Percentiles rank a stretch among this genome's conserved stretches.
Conservation (phyloP, 2,797 vertebrate species). For the Cossypha heuglini region DNA sequence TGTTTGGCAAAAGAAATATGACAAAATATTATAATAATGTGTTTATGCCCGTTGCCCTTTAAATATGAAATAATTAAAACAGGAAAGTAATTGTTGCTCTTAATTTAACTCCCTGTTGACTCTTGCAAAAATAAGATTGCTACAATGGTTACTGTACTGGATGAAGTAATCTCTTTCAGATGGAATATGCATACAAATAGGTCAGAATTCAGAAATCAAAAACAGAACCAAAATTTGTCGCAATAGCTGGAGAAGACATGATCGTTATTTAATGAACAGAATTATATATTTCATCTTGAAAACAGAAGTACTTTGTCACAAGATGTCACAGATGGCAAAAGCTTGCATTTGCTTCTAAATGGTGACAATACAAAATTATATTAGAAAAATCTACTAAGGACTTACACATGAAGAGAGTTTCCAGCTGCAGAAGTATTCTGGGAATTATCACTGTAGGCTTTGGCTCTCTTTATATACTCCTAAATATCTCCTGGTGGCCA, state of each 20-base stretch:
- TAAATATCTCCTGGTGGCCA: not conserved
- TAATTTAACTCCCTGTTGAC: not conserved
- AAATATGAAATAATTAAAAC: not conserved
- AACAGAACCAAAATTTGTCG: not conserved
- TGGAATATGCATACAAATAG: not conserved
- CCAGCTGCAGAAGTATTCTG: not conserved
- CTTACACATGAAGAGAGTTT: not conserved
- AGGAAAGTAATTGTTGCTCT: not conserved
- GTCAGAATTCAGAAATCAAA: not conserved
- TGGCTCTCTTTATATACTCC: not conserved
- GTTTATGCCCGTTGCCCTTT: not conserved
- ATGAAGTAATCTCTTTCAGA: not conserved
- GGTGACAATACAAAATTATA: not conserved
- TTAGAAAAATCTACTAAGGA: not conserved
- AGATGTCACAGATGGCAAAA: not conserved
- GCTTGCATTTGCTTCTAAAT: no score
- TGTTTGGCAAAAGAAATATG: not conserved
- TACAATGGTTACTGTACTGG: not conserved
- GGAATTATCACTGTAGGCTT: not conserved
- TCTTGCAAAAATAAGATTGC: not conserved
- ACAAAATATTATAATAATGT: not conserved
- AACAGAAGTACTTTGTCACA: not conserved
- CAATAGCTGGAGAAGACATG: not conserved
- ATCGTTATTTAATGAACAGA: not conserved
- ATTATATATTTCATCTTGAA: not conserved